Base-by-base conservation (phyloP, 2,797 vertebrate genomes). In the Gastrophryne carolinensis region DNA sequence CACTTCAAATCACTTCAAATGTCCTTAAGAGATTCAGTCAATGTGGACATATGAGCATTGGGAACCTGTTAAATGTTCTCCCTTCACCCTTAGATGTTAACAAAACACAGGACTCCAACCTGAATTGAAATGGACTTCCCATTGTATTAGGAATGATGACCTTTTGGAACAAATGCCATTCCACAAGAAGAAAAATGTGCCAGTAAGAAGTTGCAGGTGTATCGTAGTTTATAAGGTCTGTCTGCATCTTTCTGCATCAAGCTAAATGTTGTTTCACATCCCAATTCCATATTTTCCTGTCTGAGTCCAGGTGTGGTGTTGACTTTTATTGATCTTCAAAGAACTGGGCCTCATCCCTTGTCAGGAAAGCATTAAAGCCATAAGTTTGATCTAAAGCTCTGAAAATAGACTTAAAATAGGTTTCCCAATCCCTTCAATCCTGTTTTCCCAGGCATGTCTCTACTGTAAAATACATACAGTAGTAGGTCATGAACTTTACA, bases 311-410 rank as follows among this genome's bases (percentile, higher is more conserved):
- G 30, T 67, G 49, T 67, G n/a, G 24, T 5, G 19, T 7, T 24
- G 30, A 4, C 17, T 19, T 67, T 67, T 15, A 67, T 53, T 53
- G 19, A 53, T 67, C 29, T 52, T 52, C 15, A 24, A 53, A 53
- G 21, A 17, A n/a, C 17, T 15, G 30, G 34, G 6, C 64, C 27
- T 67, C 30, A 30, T 34, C 17, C 12, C 4, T 2, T 19, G 13
- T 19, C 30, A 32, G 44, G 30, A 53, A 10, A 24, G 19, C 24
- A 66, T 63, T 52, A 66, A 66, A 67, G 15, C 30, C 32, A 66
- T 29, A 50, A 21, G 9, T 19, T n/a, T 41, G 3, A 17, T 1
- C 15, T 4, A 39, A 4, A 39, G n/a, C 13, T 39, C 35, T 13
- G 15, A 39, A 39, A 39, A 39, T 34, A 39, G 11, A 39, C 39